A percentile compares a stretch with the other conserved stretches of the same genome.
Conservation (phyloP, 2,113 vertebrate genomes). For the Prietella phreatophila region DNA sequence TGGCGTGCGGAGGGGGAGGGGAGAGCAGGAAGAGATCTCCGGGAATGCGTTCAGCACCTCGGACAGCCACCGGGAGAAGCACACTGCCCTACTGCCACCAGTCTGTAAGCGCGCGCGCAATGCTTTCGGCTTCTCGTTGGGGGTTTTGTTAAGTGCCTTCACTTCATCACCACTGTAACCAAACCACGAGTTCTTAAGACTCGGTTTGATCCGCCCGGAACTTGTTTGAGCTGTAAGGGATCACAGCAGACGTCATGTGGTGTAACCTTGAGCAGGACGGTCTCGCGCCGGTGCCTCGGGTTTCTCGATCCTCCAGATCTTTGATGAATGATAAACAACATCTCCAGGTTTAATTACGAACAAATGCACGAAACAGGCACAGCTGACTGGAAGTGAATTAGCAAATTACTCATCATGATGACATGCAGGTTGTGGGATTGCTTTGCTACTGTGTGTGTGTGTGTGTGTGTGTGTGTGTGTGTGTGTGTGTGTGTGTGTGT, state of each 20-base stretch:
- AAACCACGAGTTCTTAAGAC: background rate
- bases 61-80: conserved; percentile 65
- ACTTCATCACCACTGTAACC: background rate
- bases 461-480: background rate
- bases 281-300: background rate
- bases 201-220: background rate
- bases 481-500: background rate
- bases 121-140: background rate
- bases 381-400: background rate
- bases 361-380: background rate
- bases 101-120: conserved; percentile 40
- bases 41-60: conserved; percentile 69
- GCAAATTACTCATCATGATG: background rate
- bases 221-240: background rate
- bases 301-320: background rate
- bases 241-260: background rate
- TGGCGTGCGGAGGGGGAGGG: background rate
- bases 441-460: background rate
- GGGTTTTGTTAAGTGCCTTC: background rate
- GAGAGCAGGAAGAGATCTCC: conserved; percentile 17
- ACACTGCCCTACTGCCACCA: conserved; percentile 56
- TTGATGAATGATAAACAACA: background rate
- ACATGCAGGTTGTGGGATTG: background rate
- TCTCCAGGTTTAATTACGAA: background rate
- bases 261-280: background rate